Percentiles rank a stretch among this genome's conserved stretches.
Conservation (phyloP, 2,113 vertebrate genomes). For the Merops nubicus region DNA sequence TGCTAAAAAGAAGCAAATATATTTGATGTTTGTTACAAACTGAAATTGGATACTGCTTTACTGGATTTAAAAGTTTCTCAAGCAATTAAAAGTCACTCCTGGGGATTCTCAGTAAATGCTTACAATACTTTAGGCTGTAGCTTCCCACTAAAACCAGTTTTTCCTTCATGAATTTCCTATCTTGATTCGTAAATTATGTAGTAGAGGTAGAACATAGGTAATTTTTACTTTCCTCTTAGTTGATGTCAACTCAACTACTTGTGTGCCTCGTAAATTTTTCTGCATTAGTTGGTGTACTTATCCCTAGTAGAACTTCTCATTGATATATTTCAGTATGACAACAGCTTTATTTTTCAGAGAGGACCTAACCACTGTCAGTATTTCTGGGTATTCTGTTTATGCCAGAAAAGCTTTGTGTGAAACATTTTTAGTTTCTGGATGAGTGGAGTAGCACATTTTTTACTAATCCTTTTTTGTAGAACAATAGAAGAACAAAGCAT, state of each 20-base stretch:
- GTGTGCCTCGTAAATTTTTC: neutral
- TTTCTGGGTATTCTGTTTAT: neutral
- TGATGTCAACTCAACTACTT: neutral
- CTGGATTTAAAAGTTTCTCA: neutral
- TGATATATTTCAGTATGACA: neutral
- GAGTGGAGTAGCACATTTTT: neutral
- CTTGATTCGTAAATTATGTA: neutral
- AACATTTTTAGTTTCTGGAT: neutral
- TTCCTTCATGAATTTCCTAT: neutral
- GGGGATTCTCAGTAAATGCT: neutral
- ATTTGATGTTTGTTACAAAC: neutral
- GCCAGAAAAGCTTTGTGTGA: neutral
- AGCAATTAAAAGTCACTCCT: neutral
- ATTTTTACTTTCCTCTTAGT: neutral
- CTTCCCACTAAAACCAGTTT: neutral
- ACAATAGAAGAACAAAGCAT: neutral
- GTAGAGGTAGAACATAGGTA: neutral
- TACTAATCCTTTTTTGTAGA: neutral
- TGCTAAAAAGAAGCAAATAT: neutral
- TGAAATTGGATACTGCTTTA: neutral
- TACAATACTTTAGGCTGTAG: neutral
- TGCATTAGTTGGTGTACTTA: neutral
- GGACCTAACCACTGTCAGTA: neutral
- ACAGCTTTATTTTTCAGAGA: neutral
- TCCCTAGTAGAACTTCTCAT: neutral